Base-by-base conservation (phyloP, 2,888 invertebrate genomes). In the Neocrepidodera transversa region DNA sequence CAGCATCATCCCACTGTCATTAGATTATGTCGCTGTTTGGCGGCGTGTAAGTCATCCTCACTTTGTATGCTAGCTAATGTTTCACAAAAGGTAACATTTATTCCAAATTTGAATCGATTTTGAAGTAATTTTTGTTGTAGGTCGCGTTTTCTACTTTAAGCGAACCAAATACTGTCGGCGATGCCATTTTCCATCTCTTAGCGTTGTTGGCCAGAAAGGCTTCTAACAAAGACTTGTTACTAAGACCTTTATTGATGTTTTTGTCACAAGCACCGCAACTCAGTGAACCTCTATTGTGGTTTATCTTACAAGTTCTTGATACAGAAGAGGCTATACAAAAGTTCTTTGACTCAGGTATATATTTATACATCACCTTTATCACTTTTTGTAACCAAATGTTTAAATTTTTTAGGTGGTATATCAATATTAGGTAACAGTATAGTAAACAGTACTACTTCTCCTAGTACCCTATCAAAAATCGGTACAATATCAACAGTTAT, bases 271-370 rank as follows among this genome's bases (percentile, higher is more conserved):
- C 75, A 7, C 82, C 84, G 65, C 86, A 87, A 64, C 80, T 95
- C 6, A 95, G 95, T 0, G 93, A 94, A 78, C 93, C 93, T 1
- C 84, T 95, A 76, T 85, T 95, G 50, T 91, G 92, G 84, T 89
- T 94, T 71, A 87, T 93, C 30, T 82, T 92, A 8, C 87, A 90
- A 71, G 87, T 93, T 5, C 80, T 95, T 43, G 91, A 93, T 74
- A 88, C 87, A 36, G 88, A 90, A 47, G 87, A 88, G 32, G 87
- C 92, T 1, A 82, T 95, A 4, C 83, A 84, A 47, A 86, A 87
- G 10, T 95, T 95, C 76, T 86, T 90, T 0, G 85, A 87, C 60
- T 85, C 90, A 75, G 92, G 79, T 77, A 69, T 16, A 36, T 4
- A 17, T 35, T 36, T 26, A 23, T 23, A n/a, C 6, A 23, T 23